Base-by-base conservation (phyloP, 2,797 vertebrate species). In the Hydrophis major region DNA sequence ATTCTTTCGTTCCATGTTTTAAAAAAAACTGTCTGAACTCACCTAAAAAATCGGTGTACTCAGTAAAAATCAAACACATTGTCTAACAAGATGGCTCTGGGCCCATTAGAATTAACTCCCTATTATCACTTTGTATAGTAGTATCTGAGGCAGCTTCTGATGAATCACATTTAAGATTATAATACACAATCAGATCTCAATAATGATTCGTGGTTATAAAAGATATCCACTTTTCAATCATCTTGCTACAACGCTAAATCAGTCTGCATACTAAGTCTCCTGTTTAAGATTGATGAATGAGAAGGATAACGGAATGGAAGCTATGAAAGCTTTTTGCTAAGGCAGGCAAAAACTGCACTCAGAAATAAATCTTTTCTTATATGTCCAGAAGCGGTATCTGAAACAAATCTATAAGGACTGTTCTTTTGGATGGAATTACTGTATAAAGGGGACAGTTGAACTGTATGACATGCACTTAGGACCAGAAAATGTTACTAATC, bases 161-260 rank as follows among this genome's bases (percentile, higher is more conserved):
- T 92, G 95, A 96, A 94, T 94, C 59, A 42, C 32, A 93, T 95
- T 94, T 95, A 86, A 95, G 91, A 95, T 89, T 60, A 96, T 93
- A 97, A 97, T 95, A 88, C 88, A 94, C 93, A 96, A 97, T 97
- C 96, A 96, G 92, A 93, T 90, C 91, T 57, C 63, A 95, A 42
- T 93, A 86, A 90, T 86, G 88, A 95, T 93, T 94, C 93, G 53
- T 6, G 1, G 89, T 10, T n/a, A 93, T 95, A 96, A 94, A 4
- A 20, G 55, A 18, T 95, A 89, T 88, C 87, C 78, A 56, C 69
- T 93, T 95, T 95, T 92, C 88, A 94, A 88, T 91, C 56, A 90
- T 88, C 94, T 92, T 89, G 87, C 90, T 47, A 37, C 60, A 89
- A 25, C 18, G 32, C 37, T 93, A 93, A 93, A 57, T 92, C 89